Base-by-base conservation (phyloP, 2,113 vertebrate genomes). In the Sceloporus undulatus region DNA sequence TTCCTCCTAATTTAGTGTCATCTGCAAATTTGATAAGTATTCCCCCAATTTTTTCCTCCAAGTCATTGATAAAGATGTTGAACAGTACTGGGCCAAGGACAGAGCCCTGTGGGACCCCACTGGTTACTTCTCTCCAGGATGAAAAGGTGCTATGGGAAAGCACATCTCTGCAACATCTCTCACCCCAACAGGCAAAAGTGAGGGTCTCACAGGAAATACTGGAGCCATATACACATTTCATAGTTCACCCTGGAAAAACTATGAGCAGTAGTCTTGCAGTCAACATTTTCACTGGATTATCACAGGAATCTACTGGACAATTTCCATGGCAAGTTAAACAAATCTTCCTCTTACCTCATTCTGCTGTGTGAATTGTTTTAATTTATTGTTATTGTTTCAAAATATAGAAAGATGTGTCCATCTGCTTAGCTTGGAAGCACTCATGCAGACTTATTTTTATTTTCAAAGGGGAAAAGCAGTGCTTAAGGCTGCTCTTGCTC, bases 361-460 rank as follows among this genome's bases (percentile, higher is more conserved):
- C 48, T 40, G 18, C 71, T 38, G 48, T 40, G 25, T 70, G 48
- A 54, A 85, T 23, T 42, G 56, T 65, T 77, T 66, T 77, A 77
- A 70, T 86, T 68, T 70, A 79, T 86, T 86, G 25, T 38, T n/a
- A 70, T 79, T 68, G 16, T 78, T 85, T 79, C 77, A 71, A 21
- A 86, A 79, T 56, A 40, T 52, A 74, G 11, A 77, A 85, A 48
- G 34, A 85, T 59, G 40, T 10, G 3, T 77, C 38, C 74, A 77
- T 66, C 59, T 77, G 56, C 74, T 66, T 77, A 78, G 74, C 40
- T 42, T 56, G 38, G 38, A 77, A 86, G 34, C 56, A 62, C 29
- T 65, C 38, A 65, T 65, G 19, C 11, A 79, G 27, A 81, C 19
- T 5, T 5, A 5, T 2, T 25, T 81, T 59, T 21, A 59, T 62